Conservation (phyloP, 2,113 vertebrate species). For the Zeus faber region DNA sequence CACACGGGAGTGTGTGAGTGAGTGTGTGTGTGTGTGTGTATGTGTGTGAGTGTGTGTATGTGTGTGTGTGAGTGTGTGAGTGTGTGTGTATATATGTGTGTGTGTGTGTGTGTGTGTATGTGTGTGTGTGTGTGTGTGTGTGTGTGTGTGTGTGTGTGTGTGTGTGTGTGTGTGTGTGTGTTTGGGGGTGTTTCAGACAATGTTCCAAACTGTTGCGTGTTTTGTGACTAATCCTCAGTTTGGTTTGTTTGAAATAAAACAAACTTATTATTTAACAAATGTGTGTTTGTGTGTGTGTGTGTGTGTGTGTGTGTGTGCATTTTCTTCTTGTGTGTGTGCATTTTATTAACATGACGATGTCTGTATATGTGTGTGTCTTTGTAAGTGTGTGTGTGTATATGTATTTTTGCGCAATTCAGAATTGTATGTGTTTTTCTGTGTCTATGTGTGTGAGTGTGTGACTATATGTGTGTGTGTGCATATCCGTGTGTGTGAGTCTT, state of each 20-base stretch:
- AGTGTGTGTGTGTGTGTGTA: constrained; percentile 7
- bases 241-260: too few species aligned
- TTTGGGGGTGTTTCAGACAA: too few species aligned
- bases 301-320: not conserved
- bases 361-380: not conserved
- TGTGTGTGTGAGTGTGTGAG: too few species aligned
- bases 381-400: not conserved
- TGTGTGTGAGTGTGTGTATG: not conserved
- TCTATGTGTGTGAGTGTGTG: constrained; percentile 2
- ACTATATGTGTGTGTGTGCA: constrained; percentile 6
- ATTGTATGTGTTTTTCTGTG: not conserved
- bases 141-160: constrained; percentile 2
- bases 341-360: too few species aligned
- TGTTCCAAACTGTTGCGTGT: too few species aligned
- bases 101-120: constrained; percentile 5
- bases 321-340: not conserved
- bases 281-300: too few species aligned
- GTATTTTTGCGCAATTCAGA: too few species aligned
- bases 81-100: not conserved
- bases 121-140: not conserved
- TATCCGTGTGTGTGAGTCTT: not conserved
- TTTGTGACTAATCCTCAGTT: too few species aligned
- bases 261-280: too few species aligned
- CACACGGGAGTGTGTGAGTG: constrained; percentile 3
- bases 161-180: not conserved